These are phyloP conservation scores for Drosophila neonasuta DNA, from an alignment of 2,888 invertebrate species.

Conservation along the genomic window DNA sequence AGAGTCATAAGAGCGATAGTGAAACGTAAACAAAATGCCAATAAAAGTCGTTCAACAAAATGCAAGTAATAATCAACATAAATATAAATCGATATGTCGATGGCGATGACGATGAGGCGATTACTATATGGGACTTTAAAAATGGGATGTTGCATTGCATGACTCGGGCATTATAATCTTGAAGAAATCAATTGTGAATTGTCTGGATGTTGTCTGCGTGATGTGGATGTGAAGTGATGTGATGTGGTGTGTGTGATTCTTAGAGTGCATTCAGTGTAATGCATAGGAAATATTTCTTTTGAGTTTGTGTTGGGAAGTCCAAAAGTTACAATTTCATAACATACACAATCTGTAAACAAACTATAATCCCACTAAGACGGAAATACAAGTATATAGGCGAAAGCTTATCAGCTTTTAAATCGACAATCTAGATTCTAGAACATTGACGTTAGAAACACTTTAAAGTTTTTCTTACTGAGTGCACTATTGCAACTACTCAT, in stretches of 20 bases:
- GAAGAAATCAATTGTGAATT: conserved; percentile 22
- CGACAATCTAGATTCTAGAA: neutral
- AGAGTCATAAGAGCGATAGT: conserved; percentile 51
- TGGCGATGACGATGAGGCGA: neutral
- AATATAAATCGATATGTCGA: conserved; percentile 26
- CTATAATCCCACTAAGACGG: neutral
- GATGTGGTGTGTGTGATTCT: conserved; percentile 18
- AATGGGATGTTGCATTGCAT: conserved; percentile 11
- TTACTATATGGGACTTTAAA: neutral
- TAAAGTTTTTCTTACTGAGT: neutral
- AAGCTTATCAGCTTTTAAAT: neutral
- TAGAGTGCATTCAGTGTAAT: conserved; percentile 23
- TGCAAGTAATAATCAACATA: conserved; percentile 56
- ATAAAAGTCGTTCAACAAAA: conserved; percentile 57
- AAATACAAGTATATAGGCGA: neutral
- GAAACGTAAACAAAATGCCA: conserved; percentile 64
- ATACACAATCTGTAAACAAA: conserved; percentile 2
- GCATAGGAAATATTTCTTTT: conserved; percentile 1
- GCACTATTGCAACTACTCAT: neutral
- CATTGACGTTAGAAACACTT: neutral
- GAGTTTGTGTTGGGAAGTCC: neutral
- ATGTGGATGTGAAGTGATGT: conserved; percentile 21
- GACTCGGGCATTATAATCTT: conserved; percentile 16
- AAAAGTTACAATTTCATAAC: conserved; percentile 2
- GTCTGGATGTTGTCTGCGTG: conserved; percentile 19